Evolutionary conservation across 2,797 vertebrate genomes (phyloP), one percentile per base, ranked within the genome.

Genomic region (Capromys pilorides): DNA sequence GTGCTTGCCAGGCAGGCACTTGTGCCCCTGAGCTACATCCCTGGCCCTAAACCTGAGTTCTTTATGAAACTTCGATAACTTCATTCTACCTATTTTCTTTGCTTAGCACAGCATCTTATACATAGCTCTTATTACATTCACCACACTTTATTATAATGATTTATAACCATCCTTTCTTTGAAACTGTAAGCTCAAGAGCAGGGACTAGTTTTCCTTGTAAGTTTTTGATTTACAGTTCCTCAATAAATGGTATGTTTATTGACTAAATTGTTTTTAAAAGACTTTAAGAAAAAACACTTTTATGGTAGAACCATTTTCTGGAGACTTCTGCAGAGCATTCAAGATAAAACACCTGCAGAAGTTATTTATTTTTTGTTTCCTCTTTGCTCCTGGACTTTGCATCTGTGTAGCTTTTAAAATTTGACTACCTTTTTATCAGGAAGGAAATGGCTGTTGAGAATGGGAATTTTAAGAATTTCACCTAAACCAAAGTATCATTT

Each of bases 161-260:
- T 93, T 94, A 24, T 88, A 96, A 86, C n/a, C 19, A 57, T 94
- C 93, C 61, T 96, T 95, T 95, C 26, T 69, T 95, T 88, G 81
- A 95, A 54, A 96, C 26, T 94, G 49, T 82, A 66, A 95, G 54
- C 61, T 92, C n/a, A 45, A 75, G 36, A 82, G 18, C 78, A 96
- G 57, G 36, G 16, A 88, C 33, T 73, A 3, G 80, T 90, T 96
- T 92, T 57, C 90, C 41, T 92, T 94, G 19, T 91, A 91, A 93
- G 51, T 87, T 10, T 62, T 91, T 94, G 80, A 11, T 49, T 90
- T 93, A 45, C 39, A 84, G 81, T 59, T 92, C 11, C 8, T 92
- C 31, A 94, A 39, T 96, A 90, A 82, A 82, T 88, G 61, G 31
- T 45, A 19, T 93, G 33, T 94, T 87, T 88, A 33, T 86, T 96